Evolutionary conservation across 2,113 vertebrate species (phyloP).

Genomic region (Chauna torquata): DNA sequence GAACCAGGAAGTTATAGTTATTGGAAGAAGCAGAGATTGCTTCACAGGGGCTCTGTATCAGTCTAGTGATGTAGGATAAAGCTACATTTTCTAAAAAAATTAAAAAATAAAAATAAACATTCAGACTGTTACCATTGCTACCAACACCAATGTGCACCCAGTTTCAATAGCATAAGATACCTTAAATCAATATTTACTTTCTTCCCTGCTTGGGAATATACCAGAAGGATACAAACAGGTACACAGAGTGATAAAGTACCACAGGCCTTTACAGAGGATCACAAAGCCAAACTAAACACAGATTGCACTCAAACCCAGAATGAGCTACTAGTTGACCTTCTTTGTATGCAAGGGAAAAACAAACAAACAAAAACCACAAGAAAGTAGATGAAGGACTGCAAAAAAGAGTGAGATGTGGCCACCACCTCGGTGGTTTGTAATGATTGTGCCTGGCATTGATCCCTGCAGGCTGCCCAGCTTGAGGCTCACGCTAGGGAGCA

Average conservation of each 20-base stretch:
- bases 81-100: background rate
- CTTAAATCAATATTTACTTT: background rate
- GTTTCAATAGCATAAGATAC: background rate
- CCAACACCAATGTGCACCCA: background rate
- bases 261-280: background rate
- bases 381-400: background rate
- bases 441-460: rapidly evolving
- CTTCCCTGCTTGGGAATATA: background rate
- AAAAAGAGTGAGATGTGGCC: background rate
- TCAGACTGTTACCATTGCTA: background rate
- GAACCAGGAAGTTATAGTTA: background rate
- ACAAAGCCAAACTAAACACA: background rate
- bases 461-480: background rate
- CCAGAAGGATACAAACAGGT: background rate
- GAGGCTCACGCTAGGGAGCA: background rate
- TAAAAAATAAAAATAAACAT: background rate
- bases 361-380: background rate
- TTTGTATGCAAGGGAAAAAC: background rate
- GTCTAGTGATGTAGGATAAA: background rate
- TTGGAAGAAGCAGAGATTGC: background rate
- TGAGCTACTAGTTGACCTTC: background rate
- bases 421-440: background rate
- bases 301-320: background rate
- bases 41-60: background rate
- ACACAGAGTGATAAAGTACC: background rate